phyloP scores from a whole-genome alignment of 2,113 vertebrate genomes.

The Coracopsis vasa region DNA sequence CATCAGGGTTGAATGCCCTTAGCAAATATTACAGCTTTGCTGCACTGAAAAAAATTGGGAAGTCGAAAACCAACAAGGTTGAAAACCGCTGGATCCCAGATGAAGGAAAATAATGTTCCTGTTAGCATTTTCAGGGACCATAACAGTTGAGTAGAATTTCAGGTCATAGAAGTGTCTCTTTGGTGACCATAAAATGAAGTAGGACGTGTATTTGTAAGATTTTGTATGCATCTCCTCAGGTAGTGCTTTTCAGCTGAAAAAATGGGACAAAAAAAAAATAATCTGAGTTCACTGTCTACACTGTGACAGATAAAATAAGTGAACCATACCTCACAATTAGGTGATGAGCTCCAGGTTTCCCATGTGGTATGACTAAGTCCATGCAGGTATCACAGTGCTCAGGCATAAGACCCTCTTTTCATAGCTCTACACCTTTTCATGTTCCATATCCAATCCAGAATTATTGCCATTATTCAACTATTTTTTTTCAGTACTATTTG shows the following conservation, averaged over 20 bases:
- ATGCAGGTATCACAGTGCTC: not conserved
- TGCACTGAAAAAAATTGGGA: not conserved
- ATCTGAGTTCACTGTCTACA: not conserved
- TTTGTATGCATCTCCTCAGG: not conserved
- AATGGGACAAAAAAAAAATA: not conserved
- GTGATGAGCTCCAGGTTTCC: not conserved
- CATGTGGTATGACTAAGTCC: not conserved
- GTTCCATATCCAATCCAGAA: not conserved
- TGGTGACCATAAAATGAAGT: not conserved
- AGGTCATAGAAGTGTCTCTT: not conserved
- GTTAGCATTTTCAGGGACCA: not conserved
- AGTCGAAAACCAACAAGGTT: not conserved
- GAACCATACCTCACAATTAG: not conserved
- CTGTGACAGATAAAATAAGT: not conserved
- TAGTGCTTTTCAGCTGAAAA: not conserved
- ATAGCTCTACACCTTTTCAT: rapidly evolving
- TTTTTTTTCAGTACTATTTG: not conserved
- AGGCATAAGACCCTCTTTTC: not conserved
- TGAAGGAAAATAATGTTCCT: not conserved
- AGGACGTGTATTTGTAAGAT: not conserved
- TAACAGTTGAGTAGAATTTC: not conserved
- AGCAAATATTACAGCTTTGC: not conserved
- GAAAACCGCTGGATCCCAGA: not conserved
- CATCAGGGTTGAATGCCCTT: constrained; percentile 2
- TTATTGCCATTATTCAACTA: not conserved